Percentiles rank a stretch among this genome's conserved stretches.
Evolutionary conservation across 1,140 invertebrate genomes (phyloP).

Genomic region (Macrosteles quadrilineatus): DNA sequence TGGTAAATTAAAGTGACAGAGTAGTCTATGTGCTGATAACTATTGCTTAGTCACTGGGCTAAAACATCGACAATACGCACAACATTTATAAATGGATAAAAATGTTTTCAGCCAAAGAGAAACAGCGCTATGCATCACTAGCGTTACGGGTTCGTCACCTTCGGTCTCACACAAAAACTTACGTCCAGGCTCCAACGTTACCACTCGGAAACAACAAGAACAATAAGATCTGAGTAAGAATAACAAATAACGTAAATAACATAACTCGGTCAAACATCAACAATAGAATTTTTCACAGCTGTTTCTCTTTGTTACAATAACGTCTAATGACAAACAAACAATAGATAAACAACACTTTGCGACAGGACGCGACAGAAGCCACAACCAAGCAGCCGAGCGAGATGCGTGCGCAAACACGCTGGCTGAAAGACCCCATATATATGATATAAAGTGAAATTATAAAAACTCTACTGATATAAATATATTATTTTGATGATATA

Average conservation of each 20-base stretch:
- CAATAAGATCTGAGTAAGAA: not conserved
- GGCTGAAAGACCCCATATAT: conserved; percentile 11
- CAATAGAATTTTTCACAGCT: not conserved
- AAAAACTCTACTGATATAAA: conserved; percentile 14
- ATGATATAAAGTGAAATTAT: conserved; percentile 12
- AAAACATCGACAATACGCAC: conserved; percentile 10
- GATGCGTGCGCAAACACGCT: not conserved
- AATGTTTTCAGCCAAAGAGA: conserved; percentile 7
- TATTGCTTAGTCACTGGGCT: conserved; percentile 10
- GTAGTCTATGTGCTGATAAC: conserved; percentile 1
- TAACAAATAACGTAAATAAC: not conserved
- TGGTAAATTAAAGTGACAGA: not conserved
- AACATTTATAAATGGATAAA: conserved; percentile 14
- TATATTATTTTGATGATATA: conserved; percentile 17
- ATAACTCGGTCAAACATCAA: not conserved
- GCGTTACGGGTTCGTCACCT: not conserved
- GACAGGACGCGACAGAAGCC: not conserved
- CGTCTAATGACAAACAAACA: not conserved
- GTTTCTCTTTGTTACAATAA: not conserved
- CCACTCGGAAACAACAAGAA: conserved; percentile 9
- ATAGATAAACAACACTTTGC: not conserved
- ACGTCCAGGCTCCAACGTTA: not conserved
- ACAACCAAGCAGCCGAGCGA: not conserved
- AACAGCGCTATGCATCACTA: not conserved
- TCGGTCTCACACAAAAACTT: not conserved